Percentiles rank a stretch among this genome's conserved stretches.
phyloP scores from a whole-genome alignment of 2,113 vertebrate species.

The Stegostoma tigrinum region DNA sequence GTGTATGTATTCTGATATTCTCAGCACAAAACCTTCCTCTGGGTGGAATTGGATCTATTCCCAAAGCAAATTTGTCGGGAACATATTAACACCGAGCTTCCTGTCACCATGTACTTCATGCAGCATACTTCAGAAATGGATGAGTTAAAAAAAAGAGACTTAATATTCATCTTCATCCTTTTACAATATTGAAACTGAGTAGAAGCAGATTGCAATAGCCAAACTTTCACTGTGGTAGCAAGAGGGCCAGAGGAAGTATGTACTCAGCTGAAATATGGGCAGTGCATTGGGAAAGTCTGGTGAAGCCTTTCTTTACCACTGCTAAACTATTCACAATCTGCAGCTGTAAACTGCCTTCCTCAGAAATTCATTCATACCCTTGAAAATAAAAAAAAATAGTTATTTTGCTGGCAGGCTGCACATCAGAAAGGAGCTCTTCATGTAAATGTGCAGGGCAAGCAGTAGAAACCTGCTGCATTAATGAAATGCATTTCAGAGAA shows the following conservation, averaged over 20 bases:
- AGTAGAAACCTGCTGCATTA: conserved; percentile 13
- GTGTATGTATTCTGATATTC: conserved; percentile 47
- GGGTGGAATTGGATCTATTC: conserved; percentile 40
- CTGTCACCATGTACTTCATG: neutral
- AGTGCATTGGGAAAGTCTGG: neutral
- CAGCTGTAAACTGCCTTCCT: neutral
- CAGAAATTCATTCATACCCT: conserved; percentile 26
- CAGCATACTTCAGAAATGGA: neutral
- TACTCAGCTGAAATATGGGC: neutral
- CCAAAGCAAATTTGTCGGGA: neutral
- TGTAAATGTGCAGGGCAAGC: neutral
- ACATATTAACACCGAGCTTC: conserved; percentile 12
- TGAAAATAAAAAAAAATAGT: neutral
- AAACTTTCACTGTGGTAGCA: neutral
- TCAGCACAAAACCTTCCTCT: conserved; percentile 45
- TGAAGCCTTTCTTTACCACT: neutral
- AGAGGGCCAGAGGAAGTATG: conserved; percentile 2
- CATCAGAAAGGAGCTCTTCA: conserved; percentile 15
- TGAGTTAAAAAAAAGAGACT: conserved; percentile 8
- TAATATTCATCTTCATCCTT: neutral
- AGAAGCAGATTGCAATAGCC: neutral
- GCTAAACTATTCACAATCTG: neutral
- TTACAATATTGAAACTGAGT: neutral
- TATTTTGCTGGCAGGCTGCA: neutral
- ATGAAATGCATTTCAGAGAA: conserved; percentile 11